Evolutionary conservation across 2,797 vertebrate genomes (phyloP).

Genomic region (Melanotaenia nigrans): DNA sequence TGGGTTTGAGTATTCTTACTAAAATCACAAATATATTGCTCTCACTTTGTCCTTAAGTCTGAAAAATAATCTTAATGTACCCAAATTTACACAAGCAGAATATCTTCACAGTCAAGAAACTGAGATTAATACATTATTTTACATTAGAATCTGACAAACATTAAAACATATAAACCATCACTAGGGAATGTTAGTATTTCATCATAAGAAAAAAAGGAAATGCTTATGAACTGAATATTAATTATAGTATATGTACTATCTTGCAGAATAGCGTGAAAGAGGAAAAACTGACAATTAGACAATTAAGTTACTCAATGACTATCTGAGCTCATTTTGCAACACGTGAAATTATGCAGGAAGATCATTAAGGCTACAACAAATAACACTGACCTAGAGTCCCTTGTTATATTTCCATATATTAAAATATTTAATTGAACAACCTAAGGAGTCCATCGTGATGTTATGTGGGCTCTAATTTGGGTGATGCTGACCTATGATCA

Average conservation of each 20-base stretch:
- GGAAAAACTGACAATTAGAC: not conserved
- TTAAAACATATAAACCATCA: not conserved
- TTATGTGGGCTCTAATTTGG: slow-evolving; percentile 1
- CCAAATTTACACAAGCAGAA: not conserved
- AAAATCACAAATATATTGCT: not conserved
- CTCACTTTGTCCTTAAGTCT: not conserved
- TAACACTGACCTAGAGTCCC: not conserved
- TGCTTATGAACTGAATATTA: not conserved
- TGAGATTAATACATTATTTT: not conserved
- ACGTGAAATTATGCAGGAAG: slow-evolving; percentile 8
- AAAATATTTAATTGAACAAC: not conserved
- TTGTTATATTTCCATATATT: not conserved
- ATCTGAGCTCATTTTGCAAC: slow-evolving; percentile 7
- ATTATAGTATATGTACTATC: not conserved
- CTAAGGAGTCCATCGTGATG: not conserved
- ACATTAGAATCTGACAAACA: slow-evolving; percentile 3
- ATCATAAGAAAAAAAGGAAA: not conserved
- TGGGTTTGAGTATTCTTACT: not conserved
- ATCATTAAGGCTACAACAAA: not conserved
- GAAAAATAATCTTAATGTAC: not conserved
- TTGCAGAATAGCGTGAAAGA: not conserved
- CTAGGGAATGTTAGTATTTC: not conserved
- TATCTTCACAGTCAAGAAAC: not conserved
- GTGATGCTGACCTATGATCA: slow-evolving; percentile 38
- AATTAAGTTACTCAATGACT: not conserved